Evolutionary conservation across 2,888 invertebrate species (phyloP).

Genomic region (Drosophila formosana): DNA sequence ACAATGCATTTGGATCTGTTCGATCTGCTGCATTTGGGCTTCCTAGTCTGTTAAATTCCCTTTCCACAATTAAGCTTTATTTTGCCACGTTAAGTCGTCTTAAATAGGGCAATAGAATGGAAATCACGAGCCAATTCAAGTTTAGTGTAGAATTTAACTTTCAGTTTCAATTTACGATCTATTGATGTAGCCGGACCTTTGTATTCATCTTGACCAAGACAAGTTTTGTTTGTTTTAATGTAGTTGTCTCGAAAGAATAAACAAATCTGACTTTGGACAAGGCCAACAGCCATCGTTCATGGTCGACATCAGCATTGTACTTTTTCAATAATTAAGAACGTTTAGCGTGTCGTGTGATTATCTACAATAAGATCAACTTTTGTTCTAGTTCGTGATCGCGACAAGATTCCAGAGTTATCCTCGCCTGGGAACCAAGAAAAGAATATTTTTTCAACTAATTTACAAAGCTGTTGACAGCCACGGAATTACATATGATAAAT

Average conservation of each 20-base stretch:
- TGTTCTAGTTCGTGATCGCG: constrained; percentile 19
- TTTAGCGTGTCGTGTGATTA: constrained; percentile 20
- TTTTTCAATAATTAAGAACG: constrained; percentile 35
- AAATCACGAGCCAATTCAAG: not conserved
- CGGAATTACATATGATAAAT: not conserved
- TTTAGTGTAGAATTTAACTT: constrained; percentile 7
- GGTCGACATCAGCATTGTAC: constrained; percentile 32
- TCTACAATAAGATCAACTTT: constrained; percentile 9
- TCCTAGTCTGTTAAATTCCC: constrained; percentile 28
- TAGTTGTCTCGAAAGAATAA: not conserved
- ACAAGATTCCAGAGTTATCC: constrained; percentile 7
- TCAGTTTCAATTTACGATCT: constrained; percentile 7
- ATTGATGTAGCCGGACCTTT: constrained; percentile 7
- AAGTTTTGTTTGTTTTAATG: constrained; percentile 17
- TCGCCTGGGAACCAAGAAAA: constrained; percentile 2
- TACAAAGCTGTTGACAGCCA: constrained; percentile 5
- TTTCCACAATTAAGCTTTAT: constrained; percentile 1
- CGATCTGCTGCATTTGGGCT: constrained; percentile 18
- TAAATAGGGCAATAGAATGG: constrained; percentile 1
- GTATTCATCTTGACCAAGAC: constrained; percentile 11
- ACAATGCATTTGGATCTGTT: constrained; percentile 29
- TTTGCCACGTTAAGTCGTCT: not conserved
- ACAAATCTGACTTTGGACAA: constrained; percentile 26
- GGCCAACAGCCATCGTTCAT: constrained; percentile 28
- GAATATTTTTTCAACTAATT: not conserved